phyloP scores from a whole-genome alignment of 1,140 invertebrate species.

The Elysia chlorotica region DNA sequence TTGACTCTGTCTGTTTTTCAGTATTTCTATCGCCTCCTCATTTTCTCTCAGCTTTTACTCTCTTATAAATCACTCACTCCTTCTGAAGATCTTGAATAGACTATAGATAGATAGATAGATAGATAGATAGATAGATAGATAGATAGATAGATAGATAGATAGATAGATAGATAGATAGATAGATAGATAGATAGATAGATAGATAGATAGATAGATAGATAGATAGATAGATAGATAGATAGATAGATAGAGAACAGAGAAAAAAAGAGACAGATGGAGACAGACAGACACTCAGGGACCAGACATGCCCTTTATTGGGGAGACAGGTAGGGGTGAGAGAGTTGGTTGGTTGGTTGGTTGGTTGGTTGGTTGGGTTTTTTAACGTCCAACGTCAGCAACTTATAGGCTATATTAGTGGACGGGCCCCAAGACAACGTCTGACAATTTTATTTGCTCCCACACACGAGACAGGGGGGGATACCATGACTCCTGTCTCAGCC shows the following conservation, averaged over 20 bases:
- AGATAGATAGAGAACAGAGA: neutral
- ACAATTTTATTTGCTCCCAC: too few species aligned
- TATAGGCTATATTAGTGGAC: too few species aligned
- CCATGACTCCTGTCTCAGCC: too few species aligned
- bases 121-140: neutral
- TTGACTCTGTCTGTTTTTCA: neutral
- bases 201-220: neutral
- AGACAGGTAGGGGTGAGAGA: too few species aligned
- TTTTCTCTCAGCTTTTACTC: neutral
- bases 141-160: conserved; percentile 1
- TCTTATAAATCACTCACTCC: neutral
- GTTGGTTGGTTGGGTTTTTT: too few species aligned
- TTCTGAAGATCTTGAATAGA: neutral
- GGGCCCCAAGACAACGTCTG: too few species aligned
- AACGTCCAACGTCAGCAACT: too few species aligned
- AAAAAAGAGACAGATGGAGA: neutral
- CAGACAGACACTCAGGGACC: neutral
- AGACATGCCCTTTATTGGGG: too few species aligned
- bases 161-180: conserved; percentile 2
- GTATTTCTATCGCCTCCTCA: neutral
- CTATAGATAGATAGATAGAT: neutral
- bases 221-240: neutral
- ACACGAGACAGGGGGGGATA: too few species aligned
- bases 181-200: neutral
- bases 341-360: too few species aligned